A percentile compares a stretch with the other conserved stretches of the same genome.
Conservation (phyloP, 2,888 invertebrate species). For the Papilio protenor region DNA sequence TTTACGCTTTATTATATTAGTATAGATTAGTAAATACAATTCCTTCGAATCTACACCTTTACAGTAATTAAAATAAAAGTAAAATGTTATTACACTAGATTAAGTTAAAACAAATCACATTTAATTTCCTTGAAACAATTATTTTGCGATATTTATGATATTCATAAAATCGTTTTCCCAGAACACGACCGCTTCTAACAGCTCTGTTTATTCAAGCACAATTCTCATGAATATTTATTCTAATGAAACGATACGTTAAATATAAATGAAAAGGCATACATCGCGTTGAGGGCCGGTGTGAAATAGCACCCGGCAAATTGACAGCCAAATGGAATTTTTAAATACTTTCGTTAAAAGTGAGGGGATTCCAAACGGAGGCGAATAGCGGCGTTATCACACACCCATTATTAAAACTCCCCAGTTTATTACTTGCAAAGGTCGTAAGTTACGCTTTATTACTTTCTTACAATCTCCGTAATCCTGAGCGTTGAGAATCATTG, state of each 20-base stretch:
- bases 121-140: neutral
- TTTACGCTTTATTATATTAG: too few species aligned
- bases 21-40: neutral
- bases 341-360: slow-evolving; percentile 28
- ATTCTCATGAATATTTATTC: slow-evolving; percentile 38
- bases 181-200: slow-evolving; percentile 9
- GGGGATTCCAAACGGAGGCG: slow-evolving; percentile 4
- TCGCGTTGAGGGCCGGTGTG: slow-evolving; percentile 20
- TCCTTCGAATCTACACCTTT: neutral
- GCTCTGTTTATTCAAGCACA: slow-evolving; percentile 27
- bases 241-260: slow-evolving; percentile 40
- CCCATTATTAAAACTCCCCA: slow-evolving; percentile 32
- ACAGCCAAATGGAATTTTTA: slow-evolving; percentile 33
- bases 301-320: slow-evolving; percentile 27
- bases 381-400: slow-evolving; percentile 26
- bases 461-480: slow-evolving; percentile 33
- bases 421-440: slow-evolving; percentile 24
- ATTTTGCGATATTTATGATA: slow-evolving; percentile 6
- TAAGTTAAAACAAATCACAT: neutral
- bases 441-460: slow-evolving; percentile 36
- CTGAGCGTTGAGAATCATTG: slow-evolving; percentile 17
- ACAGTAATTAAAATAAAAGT: neutral
- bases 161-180: neutral
- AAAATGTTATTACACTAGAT: neutral
- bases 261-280: slow-evolving; percentile 36